A percentile compares a stretch with the other conserved stretches of the same genome.
phyloP scores from a whole-genome alignment of 2,888 invertebrate genomes.

The Rotaria sp. region DNA sequence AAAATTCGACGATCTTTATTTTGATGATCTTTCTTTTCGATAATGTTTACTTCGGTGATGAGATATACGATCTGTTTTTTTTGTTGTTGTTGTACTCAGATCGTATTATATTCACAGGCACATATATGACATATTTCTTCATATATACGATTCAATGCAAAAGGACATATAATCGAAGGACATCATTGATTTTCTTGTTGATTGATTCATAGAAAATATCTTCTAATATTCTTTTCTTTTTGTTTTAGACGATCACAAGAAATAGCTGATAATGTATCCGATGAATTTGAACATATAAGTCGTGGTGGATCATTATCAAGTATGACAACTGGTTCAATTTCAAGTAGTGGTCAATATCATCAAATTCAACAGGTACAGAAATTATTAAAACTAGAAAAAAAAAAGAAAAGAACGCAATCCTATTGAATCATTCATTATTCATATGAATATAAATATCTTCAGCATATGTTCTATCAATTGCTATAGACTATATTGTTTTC shows the following conservation, averaged over 20 bases:
- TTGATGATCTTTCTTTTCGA: too few relatives aligned
- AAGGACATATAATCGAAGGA: too few relatives aligned
- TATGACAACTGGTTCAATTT: slow-evolving; percentile 19
- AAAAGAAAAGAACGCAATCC: too few relatives aligned
- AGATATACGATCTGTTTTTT: too few relatives aligned
- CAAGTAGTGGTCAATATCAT: slow-evolving; percentile 1
- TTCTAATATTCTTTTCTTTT: not conserved
- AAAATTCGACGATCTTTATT: too few relatives aligned
- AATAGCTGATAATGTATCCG: not conserved
- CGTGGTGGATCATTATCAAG: slow-evolving; percentile 20
- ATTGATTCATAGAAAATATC: too few relatives aligned
- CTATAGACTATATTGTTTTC: not conserved
- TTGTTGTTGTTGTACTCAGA: too few relatives aligned
- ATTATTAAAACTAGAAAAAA: not conserved
- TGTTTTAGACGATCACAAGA: slow-evolving; percentile 2
- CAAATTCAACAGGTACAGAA: not conserved
- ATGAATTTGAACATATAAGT: slow-evolving; percentile 16
- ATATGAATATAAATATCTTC: not conserved
- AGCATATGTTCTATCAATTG: not conserved
- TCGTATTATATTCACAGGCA: too few relatives aligned
- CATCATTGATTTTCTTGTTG: too few relatives aligned
- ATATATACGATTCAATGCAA: too few relatives aligned
- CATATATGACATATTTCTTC: too few relatives aligned
- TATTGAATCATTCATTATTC: not conserved
- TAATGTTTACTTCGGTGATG: too few relatives aligned